These are phyloP conservation scores for Dynastes grantii DNA, from an alignment of 2,888 invertebrate genomes.

Conservation along the genomic window DNA sequence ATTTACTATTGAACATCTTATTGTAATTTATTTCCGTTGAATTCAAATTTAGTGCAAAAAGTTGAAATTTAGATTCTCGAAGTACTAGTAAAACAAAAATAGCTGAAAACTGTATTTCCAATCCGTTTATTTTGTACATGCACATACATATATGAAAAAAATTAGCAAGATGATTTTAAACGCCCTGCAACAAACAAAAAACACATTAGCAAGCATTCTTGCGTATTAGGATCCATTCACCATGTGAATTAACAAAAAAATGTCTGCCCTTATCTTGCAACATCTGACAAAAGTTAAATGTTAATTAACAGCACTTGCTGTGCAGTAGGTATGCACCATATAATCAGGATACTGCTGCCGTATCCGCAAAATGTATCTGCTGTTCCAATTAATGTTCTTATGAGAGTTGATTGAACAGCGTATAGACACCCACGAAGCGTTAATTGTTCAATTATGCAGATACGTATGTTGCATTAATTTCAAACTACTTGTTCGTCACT, in stretches of 20 bases:
- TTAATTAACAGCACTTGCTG: conserved; percentile 26
- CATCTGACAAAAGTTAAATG: conserved; percentile 19
- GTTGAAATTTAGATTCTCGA: no score
- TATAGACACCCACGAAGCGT: conserved; percentile 47
- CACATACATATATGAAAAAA: no score
- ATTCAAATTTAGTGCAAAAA: no score
- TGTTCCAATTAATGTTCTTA: conserved; percentile 44
- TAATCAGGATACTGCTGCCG: conserved; percentile 34
- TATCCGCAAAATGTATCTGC: conserved; percentile 37
- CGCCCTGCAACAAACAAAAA: no score
- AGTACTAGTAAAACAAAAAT: no score
- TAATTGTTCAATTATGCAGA: conserved; percentile 48
- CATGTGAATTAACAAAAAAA: conserved; percentile 27
- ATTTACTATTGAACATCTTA: no score
- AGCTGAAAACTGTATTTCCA: no score
- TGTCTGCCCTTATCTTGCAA: conserved; percentile 5
- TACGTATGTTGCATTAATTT: conserved; percentile 48
- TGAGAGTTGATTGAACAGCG: conserved; percentile 41
- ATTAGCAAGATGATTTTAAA: no score
- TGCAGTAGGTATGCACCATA: conserved; percentile 19
- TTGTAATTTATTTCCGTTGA: no score
- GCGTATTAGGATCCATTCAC: neutral
- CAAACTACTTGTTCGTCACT: conserved; percentile 18
- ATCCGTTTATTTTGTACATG: no score
- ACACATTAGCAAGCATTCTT: no score